These are phyloP conservation scores for Sula dactylatra DNA, from an alignment of 2,113 vertebrate genomes.

Conservation along the genomic window DNA sequence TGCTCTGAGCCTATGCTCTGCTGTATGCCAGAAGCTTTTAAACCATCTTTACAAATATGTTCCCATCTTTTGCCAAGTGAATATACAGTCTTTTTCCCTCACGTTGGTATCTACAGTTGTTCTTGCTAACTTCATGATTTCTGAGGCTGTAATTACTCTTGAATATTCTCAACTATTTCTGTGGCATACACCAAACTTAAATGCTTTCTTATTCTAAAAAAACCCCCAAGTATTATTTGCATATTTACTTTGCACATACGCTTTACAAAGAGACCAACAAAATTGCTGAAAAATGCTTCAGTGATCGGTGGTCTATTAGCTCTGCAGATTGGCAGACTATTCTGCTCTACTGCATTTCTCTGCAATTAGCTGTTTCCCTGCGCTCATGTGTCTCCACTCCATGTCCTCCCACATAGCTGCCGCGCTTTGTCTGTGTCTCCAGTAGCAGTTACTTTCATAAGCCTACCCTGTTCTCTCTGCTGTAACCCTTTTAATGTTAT, in stretches of 20 bases:
- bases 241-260: neutral
- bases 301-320: neutral
- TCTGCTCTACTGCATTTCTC: neutral
- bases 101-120: slow-evolving; percentile 34
- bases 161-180: neutral
- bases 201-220: neutral
- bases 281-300: neutral
- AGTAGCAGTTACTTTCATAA: neutral
- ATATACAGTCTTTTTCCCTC: slow-evolving; percentile 48
- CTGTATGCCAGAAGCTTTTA: slow-evolving; percentile 43
- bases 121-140: neutral
- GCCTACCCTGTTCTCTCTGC: neutral
- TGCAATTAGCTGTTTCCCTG: neutral
- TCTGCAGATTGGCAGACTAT: neutral
- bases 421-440: neutral
- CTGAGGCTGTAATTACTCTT: neutral
- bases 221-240: neutral
- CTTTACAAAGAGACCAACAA: neutral
- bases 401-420: neutral
- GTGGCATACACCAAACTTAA: neutral
- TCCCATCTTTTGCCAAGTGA: slow-evolving; percentile 55
- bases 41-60: slow-evolving; percentile 63
- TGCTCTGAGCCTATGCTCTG: slow-evolving; percentile 27
- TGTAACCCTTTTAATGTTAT: neutral
- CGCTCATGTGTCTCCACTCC: neutral